Evolutionary conservation across 2,888 invertebrate species (phyloP).

Genomic region (Ormyrus pomaceus): DNA sequence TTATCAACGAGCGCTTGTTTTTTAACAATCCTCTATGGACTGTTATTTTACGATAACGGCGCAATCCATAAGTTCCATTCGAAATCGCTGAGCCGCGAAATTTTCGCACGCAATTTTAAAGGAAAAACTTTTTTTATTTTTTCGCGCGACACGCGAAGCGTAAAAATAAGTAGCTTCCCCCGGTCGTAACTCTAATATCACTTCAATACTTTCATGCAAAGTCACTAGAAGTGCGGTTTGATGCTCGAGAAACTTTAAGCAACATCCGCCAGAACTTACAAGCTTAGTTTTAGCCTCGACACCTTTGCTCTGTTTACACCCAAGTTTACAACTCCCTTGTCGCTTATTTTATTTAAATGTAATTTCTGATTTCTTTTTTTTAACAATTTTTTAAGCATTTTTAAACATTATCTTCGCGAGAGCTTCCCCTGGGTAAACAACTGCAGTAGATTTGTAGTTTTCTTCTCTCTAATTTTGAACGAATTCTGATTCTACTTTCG

Average conservation of each 20-base stretch:
- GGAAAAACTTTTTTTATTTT: too few relatives aligned
- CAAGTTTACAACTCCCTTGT: too few relatives aligned
- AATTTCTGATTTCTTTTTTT: neutral
- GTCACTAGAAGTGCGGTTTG: conserved; percentile 31
- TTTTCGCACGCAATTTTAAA: too few relatives aligned
- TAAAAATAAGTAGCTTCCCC: too few relatives aligned
- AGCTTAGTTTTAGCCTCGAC: conserved; percentile 23
- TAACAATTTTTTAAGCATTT: neutral
- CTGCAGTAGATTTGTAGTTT: conserved; percentile 31
- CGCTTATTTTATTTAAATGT: neutral
- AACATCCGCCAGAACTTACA: conserved; percentile 11
- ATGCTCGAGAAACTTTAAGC: conserved; percentile 24
- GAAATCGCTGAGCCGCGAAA: too few relatives aligned
- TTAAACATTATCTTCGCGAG: conserved; percentile 16
- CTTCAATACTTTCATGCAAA: neutral
- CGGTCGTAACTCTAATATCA: conserved; percentile 19
- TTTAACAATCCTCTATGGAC: neutral
- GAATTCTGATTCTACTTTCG: conserved; percentile 44
- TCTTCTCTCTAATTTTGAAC: conserved; percentile 42
- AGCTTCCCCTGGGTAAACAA: conserved; percentile 18
- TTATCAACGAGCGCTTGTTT: neutral
- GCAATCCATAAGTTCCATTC: too few relatives aligned
- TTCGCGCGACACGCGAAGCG: too few relatives aligned
- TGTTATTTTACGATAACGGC: neutral
- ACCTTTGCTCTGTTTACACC: neutral